These are phyloP conservation scores for Pogoniulus pusillus DNA, from an alignment of 2,797 vertebrate species.

Conservation along the genomic window DNA sequence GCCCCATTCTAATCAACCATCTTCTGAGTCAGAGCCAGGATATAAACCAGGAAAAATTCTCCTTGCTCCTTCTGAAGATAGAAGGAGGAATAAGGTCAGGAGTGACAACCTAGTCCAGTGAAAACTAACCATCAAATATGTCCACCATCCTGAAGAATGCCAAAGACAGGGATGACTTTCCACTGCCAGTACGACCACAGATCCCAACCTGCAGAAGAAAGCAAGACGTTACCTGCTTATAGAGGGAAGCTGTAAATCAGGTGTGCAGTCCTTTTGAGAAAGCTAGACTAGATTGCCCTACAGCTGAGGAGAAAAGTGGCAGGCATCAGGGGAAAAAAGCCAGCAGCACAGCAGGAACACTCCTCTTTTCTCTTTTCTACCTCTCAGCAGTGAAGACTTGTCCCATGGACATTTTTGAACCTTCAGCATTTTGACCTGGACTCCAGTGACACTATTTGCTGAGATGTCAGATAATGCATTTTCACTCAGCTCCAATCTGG, in stretches of 20 bases:
- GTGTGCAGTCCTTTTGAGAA: neutral
- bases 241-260: neutral
- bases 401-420: neutral
- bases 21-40: neutral
- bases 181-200: constrained; percentile 95
- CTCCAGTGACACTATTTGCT: neutral
- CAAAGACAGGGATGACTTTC: constrained; percentile 95
- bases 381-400: neutral
- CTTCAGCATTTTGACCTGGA: neutral
- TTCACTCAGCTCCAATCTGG: neutral
- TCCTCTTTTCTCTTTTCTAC: neutral
- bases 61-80: neutral
- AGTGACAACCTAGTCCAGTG: neutral
- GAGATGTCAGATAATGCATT: neutral
- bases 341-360: neutral
- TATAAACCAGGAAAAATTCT: neutral
- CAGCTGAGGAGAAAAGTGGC: neutral
- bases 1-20: neutral
- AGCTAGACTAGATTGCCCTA: neutral
- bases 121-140: constrained; percentile 91
- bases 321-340: neutral
- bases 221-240: neutral
- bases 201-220: constrained; percentile 88
- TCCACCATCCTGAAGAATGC: constrained; percentile 99
- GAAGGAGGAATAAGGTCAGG: neutral